Conservation (phyloP, 2,888 invertebrate genomes). For the Gandaritis pyraliata region DNA sequence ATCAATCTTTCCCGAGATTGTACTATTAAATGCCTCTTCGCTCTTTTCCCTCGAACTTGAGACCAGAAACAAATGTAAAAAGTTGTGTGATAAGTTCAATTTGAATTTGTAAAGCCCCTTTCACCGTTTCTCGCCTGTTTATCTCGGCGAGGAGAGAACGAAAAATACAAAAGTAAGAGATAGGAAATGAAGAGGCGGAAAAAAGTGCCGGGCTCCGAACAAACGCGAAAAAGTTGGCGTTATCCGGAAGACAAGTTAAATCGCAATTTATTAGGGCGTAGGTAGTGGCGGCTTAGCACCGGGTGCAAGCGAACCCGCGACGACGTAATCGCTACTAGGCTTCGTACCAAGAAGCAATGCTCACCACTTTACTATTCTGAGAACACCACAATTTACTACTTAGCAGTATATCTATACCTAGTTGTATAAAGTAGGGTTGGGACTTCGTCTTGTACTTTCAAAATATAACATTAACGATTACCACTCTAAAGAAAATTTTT, state of each 20-base stretch:
- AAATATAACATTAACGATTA: no score
- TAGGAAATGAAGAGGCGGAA: conserved; percentile 85
- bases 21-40: conserved; percentile 84
- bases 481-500: no score
- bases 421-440: no score
- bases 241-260: conserved; percentile 84
- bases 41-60: conserved; percentile 81
- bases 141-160: conserved; percentile 81
- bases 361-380: conserved; percentile 11
- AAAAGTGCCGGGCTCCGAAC: conserved; percentile 83
- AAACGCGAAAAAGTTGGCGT: conserved; percentile 83
- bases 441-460: no score
- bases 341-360: conserved; percentile 19
- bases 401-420: neutral
- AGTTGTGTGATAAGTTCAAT: conserved; percentile 85
- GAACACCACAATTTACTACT: neutral
- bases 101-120: conserved; percentile 85
- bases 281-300: conserved; percentile 77
- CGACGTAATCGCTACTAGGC: conserved; percentile 35
- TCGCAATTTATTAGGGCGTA: conserved; percentile 84
- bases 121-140: conserved; percentile 84
- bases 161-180: conserved; percentile 85
- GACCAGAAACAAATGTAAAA: conserved; percentile 85
- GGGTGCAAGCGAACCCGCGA: conserved; percentile 46
- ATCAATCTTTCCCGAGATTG: conserved; percentile 84